Base-by-base conservation (phyloP, 2,113 vertebrate genomes). In the Tichodroma muraria region DNA sequence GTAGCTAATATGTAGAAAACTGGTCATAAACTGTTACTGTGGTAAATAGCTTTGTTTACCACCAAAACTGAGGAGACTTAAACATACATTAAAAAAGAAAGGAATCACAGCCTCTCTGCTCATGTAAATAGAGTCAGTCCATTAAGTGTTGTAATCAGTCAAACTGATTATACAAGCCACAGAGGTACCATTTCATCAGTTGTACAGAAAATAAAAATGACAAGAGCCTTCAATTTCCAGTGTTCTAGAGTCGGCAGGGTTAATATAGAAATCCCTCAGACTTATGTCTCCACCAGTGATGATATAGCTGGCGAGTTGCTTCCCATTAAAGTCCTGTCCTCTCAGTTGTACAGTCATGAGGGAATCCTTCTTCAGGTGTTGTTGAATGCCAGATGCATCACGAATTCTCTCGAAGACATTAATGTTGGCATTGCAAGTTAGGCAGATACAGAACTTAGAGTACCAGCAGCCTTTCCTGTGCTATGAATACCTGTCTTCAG, bases 191-290 rank as follows among this genome's bases (percentile, higher is more conserved):
- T 81, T 92, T 73, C 65, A 93, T 88, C 83, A 49, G 53, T 3
- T 71, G 59, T 60, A 88, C 53, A 79, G 80, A 96, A 95, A 88
- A 80, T 84, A 95, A 96, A 94, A 94, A 77, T 71, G 5, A 90
- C 59, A 91, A 88, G 75, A 95, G 80, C 70, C 57, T 85, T 93
- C 92, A 89, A 71, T 69, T 87, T 95, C 50, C 23, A 50, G 2
- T 23, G 53, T 76, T 69, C 77, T 69, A 31, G 53, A 69, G 31
- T 75, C 1, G 0, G 33, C 68, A 75, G 53, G 44, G 75, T 90
- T 91, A 85, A 85, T 71, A 84, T 4, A 94, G 53, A 91, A 90
- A 88, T 65, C 37, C 28, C 13, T 82, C 52, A 93, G 76, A 94
- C 76, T 93, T 91, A 77, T 80, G 81, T 54, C 82, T 94, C 40